Evolutionary conservation across 2,888 invertebrate genomes (phyloP).

Genomic region (Helicoverpa assulta): DNA sequence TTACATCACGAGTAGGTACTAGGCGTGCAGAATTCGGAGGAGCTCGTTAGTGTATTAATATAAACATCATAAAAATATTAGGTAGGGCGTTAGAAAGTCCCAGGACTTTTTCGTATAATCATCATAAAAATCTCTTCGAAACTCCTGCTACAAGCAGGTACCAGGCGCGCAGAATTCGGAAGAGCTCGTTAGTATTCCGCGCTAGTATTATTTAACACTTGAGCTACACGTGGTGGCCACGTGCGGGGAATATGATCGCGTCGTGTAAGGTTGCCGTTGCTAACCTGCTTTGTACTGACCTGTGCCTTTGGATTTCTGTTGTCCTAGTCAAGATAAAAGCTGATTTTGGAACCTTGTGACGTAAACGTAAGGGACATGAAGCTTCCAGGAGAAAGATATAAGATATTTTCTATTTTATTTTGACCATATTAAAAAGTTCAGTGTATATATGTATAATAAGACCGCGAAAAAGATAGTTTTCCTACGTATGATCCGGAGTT

Average conservation of each 20-base stretch:
- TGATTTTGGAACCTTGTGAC: no score
- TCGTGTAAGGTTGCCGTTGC: conserved; percentile 30
- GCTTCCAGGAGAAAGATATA: no score
- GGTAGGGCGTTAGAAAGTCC: no score
- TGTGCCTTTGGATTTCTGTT: neutral
- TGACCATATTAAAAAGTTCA: no score
- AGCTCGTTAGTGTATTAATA: conserved; percentile 38
- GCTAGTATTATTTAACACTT: conserved; percentile 52
- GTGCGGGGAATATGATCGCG: conserved; percentile 39
- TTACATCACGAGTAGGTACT: conserved; percentile 51
- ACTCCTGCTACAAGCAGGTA: conserved; percentile 10
- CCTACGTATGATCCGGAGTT: no score
- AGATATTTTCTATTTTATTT: no score
- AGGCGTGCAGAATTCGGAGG: conserved; percentile 53
- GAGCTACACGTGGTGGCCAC: conserved; percentile 38
- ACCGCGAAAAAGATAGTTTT: no score
- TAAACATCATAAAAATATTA: no score
- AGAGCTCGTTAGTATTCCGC: conserved; percentile 46
- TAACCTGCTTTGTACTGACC: conserved; percentile 29
- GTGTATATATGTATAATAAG: no score
- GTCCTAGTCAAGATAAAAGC: no score
- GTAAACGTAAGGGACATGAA: no score
- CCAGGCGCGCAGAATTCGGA: conserved; percentile 54
- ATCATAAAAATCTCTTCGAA: neutral
- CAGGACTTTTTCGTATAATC: no score